Evolutionary conservation across 1,140 invertebrate species (phyloP).

Genomic region (Pogonus chalceus): DNA sequence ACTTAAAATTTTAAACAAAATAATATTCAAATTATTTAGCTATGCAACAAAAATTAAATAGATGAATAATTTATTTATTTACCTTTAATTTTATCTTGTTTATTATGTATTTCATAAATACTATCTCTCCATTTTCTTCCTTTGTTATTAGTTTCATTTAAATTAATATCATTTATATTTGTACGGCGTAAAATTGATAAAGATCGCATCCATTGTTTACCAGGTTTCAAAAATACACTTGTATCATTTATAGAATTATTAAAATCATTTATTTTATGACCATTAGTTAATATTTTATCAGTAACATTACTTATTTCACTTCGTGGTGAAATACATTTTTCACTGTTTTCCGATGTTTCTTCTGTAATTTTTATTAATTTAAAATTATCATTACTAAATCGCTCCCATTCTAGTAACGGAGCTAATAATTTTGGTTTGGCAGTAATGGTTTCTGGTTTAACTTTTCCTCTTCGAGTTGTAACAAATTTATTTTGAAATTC

Average conservation of each 20-base stretch:
- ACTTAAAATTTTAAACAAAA: constrained; percentile 3
- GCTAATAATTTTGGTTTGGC: too few relatives aligned
- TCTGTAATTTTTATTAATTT: too few relatives aligned
- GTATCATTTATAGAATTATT: background rate
- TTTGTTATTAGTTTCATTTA: constrained; percentile 27
- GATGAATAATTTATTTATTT: constrained; percentile 4
- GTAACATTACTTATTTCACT: too few relatives aligned
- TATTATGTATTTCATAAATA: constrained; percentile 27
- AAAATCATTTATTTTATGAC: too few relatives aligned
- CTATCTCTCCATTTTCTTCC: constrained; percentile 34
- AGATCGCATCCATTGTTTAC: constrained; percentile 36
- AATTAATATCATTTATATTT: constrained; percentile 23
- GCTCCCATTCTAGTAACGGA: background rate
- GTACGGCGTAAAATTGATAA: constrained; percentile 33
- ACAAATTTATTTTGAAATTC: too few relatives aligned
- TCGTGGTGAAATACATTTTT: too few relatives aligned
- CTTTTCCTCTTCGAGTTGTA: background rate
- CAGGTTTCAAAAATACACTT: constrained; percentile 30
- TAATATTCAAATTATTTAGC: background rate
- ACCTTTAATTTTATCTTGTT: constrained; percentile 31
- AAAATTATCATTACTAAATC: background rate
- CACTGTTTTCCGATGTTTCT: too few relatives aligned
- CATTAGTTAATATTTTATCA: too few relatives aligned
- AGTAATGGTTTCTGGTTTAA: background rate
- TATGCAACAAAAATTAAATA: background rate